Conservation (phyloP, 2,113 vertebrate genomes). For the Oenanthe oenanthe region DNA sequence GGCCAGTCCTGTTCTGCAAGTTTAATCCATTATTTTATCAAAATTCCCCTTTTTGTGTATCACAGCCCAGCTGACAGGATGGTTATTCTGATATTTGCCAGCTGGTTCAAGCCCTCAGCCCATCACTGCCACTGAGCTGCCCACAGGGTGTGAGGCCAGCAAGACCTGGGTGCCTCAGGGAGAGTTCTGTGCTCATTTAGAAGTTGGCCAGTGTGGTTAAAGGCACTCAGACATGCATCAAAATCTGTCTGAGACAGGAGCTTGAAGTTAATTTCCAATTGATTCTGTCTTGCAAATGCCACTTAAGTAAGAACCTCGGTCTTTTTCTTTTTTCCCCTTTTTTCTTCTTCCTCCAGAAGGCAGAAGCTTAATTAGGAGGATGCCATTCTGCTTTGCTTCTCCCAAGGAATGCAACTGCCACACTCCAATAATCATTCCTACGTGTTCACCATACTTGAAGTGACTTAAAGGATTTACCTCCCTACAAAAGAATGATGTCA, state of each 20-base stretch:
- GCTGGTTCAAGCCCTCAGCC: background rate
- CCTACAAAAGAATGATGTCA: background rate
- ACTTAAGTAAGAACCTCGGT: constrained; percentile 49
- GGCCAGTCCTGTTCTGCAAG: background rate
- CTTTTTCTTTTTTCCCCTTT: accelerated
- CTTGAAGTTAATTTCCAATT: constrained; percentile 79
- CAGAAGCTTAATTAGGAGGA: background rate
- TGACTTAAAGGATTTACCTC: background rate
- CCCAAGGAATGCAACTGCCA: background rate
- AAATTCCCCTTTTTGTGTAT: background rate
- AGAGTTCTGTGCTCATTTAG: constrained; percentile 76
- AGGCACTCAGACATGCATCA: constrained; percentile 74
- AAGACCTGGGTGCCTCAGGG: constrained; percentile 37
- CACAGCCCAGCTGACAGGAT: background rate
- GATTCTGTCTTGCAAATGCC: constrained; percentile 73
- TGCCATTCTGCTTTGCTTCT: background rate
- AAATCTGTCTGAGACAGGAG: constrained; percentile 69
- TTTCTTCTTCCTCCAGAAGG: background rate
- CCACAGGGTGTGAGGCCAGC: constrained; percentile 55
- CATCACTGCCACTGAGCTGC: constrained; percentile 11
- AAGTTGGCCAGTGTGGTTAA: constrained; percentile 71
- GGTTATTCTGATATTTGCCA: background rate
- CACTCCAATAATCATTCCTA: background rate
- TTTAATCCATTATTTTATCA: background rate
- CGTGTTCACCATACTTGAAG: background rate